A percentile compares a stretch with the other conserved stretches of the same genome.
phyloP scores from a whole-genome alignment of 2,888 invertebrate species.

The Lampropteryx suffumata region DNA sequence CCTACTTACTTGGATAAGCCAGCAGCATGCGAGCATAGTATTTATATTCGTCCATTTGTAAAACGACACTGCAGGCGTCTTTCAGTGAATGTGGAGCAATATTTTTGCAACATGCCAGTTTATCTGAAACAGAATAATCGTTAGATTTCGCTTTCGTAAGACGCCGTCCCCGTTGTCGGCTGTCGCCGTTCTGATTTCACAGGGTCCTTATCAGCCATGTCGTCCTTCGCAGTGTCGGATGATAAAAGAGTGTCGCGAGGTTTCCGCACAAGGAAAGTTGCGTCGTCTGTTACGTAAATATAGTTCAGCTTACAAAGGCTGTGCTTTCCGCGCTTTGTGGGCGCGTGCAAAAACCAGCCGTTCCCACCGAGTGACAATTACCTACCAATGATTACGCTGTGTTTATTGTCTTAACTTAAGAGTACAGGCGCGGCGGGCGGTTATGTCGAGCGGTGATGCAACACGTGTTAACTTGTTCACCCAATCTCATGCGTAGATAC shows the following conservation, averaged over 20 bases:
- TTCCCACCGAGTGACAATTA: constrained; percentile 66
- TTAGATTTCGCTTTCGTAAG: constrained; percentile 8
- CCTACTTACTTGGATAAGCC: too few relatives aligned
- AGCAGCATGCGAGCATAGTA: too few relatives aligned
- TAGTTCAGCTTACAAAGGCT: constrained; percentile 53
- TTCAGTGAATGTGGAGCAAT: too few relatives aligned
- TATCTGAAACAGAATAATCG: too few relatives aligned
- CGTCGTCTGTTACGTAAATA: constrained; percentile 63
- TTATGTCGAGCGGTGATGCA: constrained; percentile 62
- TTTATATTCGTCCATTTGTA: too few relatives aligned
- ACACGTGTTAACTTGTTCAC: constrained; percentile 46
- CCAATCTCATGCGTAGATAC: constrained; percentile 31
- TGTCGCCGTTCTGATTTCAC: constrained; percentile 10
- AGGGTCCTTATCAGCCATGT: constrained; percentile 16
- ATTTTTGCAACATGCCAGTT: too few relatives aligned
- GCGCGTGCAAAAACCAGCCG: constrained; percentile 59
- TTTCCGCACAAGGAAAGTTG: constrained; percentile 57
- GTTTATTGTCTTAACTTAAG: constrained; percentile 64
- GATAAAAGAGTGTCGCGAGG: constrained; percentile 16
- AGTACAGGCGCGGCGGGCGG: constrained; percentile 45
- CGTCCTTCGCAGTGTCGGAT: constrained; percentile 15
- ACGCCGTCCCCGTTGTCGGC: constrained; percentile 12
- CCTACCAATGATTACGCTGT: constrained; percentile 61
- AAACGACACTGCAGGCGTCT: too few relatives aligned
- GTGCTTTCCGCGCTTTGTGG: constrained; percentile 61